Conservation (phyloP, 2,797 vertebrate genomes). For the Rhinichthys osculus region DNA sequence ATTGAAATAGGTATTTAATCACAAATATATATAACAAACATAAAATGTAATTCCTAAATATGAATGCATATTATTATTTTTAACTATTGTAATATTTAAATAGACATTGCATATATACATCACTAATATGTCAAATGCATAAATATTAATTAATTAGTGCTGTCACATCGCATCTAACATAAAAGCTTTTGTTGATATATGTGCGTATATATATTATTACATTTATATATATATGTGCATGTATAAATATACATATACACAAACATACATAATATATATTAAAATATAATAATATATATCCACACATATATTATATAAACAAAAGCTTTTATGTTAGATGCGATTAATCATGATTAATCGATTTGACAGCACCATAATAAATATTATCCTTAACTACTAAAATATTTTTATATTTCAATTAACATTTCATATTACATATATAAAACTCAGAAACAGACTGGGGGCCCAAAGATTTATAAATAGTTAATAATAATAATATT, state of each 20-base stretch:
- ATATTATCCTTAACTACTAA: background rate
- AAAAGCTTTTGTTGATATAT: no score
- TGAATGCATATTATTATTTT: background rate
- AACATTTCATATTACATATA: background rate
- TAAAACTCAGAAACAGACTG: background rate
- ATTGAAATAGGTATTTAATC: background rate
- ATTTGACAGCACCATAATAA: no score
- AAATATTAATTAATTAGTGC: background rate
- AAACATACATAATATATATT: no score
- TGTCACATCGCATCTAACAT: no score
- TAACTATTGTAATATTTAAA: background rate
- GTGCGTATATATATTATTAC: no score
- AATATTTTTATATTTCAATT: background rate
- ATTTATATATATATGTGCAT: no score
- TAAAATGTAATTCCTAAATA: background rate
- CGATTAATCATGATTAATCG: no score
- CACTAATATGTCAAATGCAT: background rate
- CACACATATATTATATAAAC: no score
- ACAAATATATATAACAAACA: background rate
- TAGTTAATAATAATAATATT: background rate
- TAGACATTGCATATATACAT: background rate
- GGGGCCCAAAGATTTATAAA: background rate
- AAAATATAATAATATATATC: no score
- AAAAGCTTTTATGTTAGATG: no score
- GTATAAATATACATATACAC: no score